Evolutionary conservation across 1,140 invertebrate genomes (phyloP).

Genomic region (Drosophila melanica): DNA sequence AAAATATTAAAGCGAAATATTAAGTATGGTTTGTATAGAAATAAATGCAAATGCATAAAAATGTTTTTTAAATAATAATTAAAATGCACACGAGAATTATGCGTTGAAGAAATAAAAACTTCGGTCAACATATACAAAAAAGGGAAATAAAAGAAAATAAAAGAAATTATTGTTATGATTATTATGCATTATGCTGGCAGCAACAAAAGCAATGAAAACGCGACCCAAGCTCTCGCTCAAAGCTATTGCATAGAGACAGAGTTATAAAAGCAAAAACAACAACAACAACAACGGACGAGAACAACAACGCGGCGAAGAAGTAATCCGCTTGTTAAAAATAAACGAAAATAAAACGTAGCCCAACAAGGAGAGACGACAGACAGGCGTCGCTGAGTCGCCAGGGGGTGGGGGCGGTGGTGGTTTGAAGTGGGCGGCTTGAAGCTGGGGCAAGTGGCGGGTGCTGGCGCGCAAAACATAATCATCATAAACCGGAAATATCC

Average conservation of each 20-base stretch:
- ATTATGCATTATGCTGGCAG: conserved; percentile 63
- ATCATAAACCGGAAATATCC: conserved; percentile 83
- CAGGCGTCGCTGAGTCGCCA: not conserved
- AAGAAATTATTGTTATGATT: conserved; percentile 76
- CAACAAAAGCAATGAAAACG: conserved; percentile 62
- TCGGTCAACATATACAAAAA: conserved; percentile 47
- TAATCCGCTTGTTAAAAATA: conserved; percentile 82
- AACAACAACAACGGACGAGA: conserved; percentile 18
- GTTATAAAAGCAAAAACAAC: conserved; percentile 37
- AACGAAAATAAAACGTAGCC: conserved; percentile 71
- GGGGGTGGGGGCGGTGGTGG: not conserved
- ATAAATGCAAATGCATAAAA: conserved; percentile 49
- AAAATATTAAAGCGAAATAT: not conserved
- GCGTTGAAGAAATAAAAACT: conserved; percentile 33
- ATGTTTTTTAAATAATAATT: conserved; percentile 70
- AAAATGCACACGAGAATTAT: conserved; percentile 65
- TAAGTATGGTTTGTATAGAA: conserved; percentile 6
- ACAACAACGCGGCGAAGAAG: conserved; percentile 52
- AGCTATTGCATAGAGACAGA: conserved; percentile 47
- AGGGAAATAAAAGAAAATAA: conserved; percentile 59
- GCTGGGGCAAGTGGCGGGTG: conserved; percentile 23
- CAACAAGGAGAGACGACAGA: conserved; percentile 17
- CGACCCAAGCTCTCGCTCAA: conserved; percentile 39
- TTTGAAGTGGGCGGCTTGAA: not conserved
- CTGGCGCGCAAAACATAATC: conserved; percentile 75